Conservation (phyloP, 2,113 vertebrate species). For the Nycticorax nycticorax region DNA sequence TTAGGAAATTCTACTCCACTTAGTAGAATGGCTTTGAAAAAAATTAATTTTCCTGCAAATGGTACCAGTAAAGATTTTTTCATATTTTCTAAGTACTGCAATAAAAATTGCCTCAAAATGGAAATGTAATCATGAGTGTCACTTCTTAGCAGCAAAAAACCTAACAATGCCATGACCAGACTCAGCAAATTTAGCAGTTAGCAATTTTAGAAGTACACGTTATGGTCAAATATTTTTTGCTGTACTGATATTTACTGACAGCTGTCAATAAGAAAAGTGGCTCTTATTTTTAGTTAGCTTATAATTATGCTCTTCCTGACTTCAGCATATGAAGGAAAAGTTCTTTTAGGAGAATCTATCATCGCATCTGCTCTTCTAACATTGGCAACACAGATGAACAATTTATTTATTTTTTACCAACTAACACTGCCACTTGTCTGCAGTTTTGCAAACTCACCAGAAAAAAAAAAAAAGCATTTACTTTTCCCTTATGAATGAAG, state of each 20-base stretch:
- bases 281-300: conserved; percentile 19
- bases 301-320: neutral
- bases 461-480: neutral
- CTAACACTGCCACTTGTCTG: neutral
- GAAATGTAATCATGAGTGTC: neutral
- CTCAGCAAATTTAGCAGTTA: neutral
- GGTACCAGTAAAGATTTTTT: neutral
- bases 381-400: neutral
- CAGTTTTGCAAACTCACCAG: neutral
- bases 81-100: neutral
- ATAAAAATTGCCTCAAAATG: conserved; percentile 25
- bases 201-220: neutral
- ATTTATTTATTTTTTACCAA: neutral
- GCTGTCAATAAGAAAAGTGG: conserved; percentile 6
- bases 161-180: neutral
- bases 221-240: conserved; percentile 3
- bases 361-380: neutral
- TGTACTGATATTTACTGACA: neutral
- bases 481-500: neutral
- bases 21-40: neutral
- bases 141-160: neutral
- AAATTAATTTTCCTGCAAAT: neutral
- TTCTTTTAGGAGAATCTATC: conserved; percentile 10
- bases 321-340: neutral
- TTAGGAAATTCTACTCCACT: neutral